These are phyloP conservation scores for Hemaris fuciformis DNA, from an alignment of 2,888 invertebrate genomes.

Conservation along the genomic window DNA sequence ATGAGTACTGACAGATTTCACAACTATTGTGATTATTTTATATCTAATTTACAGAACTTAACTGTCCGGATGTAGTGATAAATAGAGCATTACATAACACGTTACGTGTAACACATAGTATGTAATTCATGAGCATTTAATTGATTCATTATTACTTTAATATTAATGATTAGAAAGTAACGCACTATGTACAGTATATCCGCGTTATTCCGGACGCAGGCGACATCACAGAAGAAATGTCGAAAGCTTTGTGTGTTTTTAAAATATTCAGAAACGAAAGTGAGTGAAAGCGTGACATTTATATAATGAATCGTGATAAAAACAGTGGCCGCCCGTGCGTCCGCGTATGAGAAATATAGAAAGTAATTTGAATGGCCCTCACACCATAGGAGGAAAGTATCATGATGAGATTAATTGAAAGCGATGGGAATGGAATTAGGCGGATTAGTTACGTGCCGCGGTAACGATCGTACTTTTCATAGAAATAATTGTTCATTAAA, in stretches of 20 bases:
- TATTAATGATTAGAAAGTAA: not conserved
- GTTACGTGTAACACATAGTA: no score
- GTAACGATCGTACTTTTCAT: not conserved
- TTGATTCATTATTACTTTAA: not conserved
- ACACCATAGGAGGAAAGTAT: not conserved
- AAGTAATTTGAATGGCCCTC: slow-evolving; percentile 6
- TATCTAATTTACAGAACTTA: not conserved
- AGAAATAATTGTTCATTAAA: not conserved
- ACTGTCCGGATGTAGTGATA: not conserved
- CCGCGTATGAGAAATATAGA: slow-evolving; percentile 9
- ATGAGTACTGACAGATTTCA: no score
- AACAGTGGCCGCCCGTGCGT: slow-evolving; percentile 17
- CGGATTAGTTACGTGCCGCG: not conserved
- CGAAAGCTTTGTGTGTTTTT: slow-evolving; percentile 50
- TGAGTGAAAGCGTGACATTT: slow-evolving; percentile 63
- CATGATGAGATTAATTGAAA: not conserved
- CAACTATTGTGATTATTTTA: not conserved
- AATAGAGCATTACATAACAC: not conserved
- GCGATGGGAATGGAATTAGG: not conserved
- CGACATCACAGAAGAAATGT: slow-evolving; percentile 35
- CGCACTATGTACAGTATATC: not conserved
- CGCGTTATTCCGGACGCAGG: not conserved
- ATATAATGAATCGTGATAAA: slow-evolving; percentile 51
- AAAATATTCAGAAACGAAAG: slow-evolving; percentile 58
- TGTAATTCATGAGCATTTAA: no score